Evolutionary conservation across 2,113 vertebrate species (phyloP), one percentile per base, ranked within the genome.

Genomic region (Microcebus ravelobensis): DNA sequence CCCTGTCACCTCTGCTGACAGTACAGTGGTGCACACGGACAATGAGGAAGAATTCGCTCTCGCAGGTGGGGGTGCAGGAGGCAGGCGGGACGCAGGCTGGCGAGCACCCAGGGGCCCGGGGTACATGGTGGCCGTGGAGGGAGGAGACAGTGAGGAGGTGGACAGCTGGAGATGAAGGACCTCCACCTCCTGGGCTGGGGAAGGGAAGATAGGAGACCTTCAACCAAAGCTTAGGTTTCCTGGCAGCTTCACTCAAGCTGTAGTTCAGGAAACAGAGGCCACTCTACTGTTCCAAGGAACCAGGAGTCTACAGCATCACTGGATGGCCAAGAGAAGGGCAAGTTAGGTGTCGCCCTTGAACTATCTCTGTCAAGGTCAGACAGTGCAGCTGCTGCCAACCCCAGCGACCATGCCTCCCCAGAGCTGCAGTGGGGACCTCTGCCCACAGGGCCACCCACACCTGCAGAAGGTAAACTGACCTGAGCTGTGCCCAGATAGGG

Each of bases 181-280:
- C 27, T 50, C 31, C 21, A 18, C 36, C 18, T 59, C 1, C 1
- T 0, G 18, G 12, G 1, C 3, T 21, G 31, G 42, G 11, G 29
- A 61, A 74, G n/a, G n/a, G 31, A 42, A 77, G 74, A n/a, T 52
- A 34, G 68, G 18, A 29, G 25, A 27, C 5, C 13, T 10, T 65
- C 36, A 17, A 20, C 29, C 7, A 8, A 13, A 63, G 59, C 36
- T 23, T 29, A 6, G 68, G 20, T 3, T 27, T 59, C 13, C 39
- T 45, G 20, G 55, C 15, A 2, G 36, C 17, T 88, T 39, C 5
- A 15, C 1, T 59, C 21, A 84, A 20, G 61, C 14, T 61, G 2
- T 31, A 27, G 77, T 55, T 89, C 13, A 55, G 6, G 71, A 90
- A 71, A 55, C 45, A 63, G 31, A 92, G 65, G n/a, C 8, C 20